phyloP scores from a whole-genome alignment of 1,140 invertebrate genomes.

The Drosophila mojavensis region DNA sequence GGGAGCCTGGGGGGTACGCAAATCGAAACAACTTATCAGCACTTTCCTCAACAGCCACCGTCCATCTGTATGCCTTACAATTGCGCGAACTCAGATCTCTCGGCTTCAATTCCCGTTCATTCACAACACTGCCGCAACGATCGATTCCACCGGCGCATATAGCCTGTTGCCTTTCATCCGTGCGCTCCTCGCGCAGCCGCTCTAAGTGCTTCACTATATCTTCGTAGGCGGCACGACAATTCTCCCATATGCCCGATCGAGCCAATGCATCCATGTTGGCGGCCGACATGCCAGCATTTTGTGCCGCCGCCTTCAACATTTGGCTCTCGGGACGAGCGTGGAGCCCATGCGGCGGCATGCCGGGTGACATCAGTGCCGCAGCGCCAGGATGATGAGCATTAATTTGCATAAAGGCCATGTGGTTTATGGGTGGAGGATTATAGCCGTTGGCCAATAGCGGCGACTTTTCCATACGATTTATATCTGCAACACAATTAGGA shows the following conservation, averaged over 20 bases:
- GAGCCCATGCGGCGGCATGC: conserved; percentile 92
- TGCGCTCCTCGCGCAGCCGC: conserved; percentile 94
- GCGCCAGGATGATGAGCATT: conserved; percentile 88
- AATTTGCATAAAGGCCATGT: conserved; percentile 95
- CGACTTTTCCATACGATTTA: conserved; percentile 94
- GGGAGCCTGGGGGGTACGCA: conserved; percentile 87
- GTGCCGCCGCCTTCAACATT: conserved; percentile 91
- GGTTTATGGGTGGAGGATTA: conserved; percentile 95
- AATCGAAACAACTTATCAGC: conserved; percentile 14
- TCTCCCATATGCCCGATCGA: conserved; percentile 96
- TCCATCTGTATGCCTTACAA: conserved; percentile 86
- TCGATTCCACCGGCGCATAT: conserved; percentile 78
- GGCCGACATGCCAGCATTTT: conserved; percentile 85
- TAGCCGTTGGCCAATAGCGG: conserved; percentile 96
- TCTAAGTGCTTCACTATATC: conserved; percentile 96
- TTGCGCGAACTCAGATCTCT: conserved; percentile 93
- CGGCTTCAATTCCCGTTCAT: conserved; percentile 88
- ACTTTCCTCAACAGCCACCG: too few relatives aligned
- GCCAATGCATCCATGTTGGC: conserved; percentile 93
- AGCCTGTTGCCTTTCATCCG: conserved; percentile 87
- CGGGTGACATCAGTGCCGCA: conserved; percentile 92
- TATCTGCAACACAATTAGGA: conserved; percentile 86
- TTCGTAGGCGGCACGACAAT: conserved; percentile 95
- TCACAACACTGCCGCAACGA: conserved; percentile 85
- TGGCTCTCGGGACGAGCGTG: conserved; percentile 88